Conservation (phyloP, 2,888 invertebrate genomes). For the Galerucella nymphaeae region DNA sequence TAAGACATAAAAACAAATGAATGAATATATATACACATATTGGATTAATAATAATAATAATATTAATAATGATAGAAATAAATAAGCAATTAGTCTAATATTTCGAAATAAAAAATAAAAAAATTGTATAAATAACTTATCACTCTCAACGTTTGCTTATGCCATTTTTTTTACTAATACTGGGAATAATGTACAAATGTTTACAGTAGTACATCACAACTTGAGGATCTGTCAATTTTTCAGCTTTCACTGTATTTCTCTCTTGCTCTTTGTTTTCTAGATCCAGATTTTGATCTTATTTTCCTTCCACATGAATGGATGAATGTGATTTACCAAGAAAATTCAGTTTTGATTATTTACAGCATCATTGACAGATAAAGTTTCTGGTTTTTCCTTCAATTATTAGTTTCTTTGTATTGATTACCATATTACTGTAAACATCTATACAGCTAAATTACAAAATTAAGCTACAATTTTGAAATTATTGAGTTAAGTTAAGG, state of each 20-base stretch:
- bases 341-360: background rate
- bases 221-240: no score
- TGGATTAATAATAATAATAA: background rate
- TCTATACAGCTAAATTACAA: background rate
- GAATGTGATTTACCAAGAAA: no score
- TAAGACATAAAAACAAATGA: slow-evolving; percentile 30
- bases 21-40: slow-evolving; percentile 30
- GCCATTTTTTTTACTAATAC: slow-evolving; percentile 9
- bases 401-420: no score
- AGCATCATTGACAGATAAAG: background rate
- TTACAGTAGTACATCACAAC: slow-evolving; percentile 6
- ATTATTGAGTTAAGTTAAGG: background rate
- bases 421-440: background rate
- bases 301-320: background rate
- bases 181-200: slow-evolving; percentile 3
- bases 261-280: no score
- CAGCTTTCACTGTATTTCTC: no score
- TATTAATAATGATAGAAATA: slow-evolving; percentile 15
- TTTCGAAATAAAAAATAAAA: slow-evolving; percentile 6
- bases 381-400: no score
- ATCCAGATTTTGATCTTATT: background rate
- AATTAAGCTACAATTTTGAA: background rate
- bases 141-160: slow-evolving; percentile 7
- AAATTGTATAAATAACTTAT: background rate
- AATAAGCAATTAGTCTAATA: slow-evolving; percentile 22